phyloP scores from a whole-genome alignment of 2,797 vertebrate species.

The Calcarius lapponicus region DNA sequence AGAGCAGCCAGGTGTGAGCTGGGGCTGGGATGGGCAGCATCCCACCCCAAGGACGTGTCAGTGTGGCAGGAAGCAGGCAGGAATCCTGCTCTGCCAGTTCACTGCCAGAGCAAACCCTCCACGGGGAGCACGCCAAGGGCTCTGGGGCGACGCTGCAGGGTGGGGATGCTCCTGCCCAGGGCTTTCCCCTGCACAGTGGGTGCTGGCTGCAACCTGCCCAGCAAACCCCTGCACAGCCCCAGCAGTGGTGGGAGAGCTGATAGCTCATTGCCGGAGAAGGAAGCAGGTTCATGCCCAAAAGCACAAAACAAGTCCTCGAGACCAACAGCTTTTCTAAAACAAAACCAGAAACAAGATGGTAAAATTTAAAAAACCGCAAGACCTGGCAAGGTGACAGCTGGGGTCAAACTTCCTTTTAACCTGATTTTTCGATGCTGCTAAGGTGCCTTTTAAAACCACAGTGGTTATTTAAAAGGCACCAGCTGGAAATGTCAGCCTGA shows the following conservation, averaged over 20 bases:
- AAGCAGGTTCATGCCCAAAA: background rate
- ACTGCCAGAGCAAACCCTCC: background rate
- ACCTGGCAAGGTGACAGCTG: background rate
- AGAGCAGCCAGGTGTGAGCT: background rate
- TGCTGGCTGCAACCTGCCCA: background rate
- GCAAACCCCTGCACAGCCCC: background rate
- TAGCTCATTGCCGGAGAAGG: background rate
- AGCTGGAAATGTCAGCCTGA: background rate
- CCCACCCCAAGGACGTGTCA: fast-evolving
- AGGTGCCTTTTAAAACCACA: constrained; percentile 20
- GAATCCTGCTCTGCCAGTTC: constrained; percentile 23
- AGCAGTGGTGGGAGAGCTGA: background rate
- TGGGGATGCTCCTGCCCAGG: background rate
- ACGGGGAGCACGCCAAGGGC: background rate
- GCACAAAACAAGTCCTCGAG: background rate
- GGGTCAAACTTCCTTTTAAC: constrained; percentile 43
- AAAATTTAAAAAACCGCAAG: background rate
- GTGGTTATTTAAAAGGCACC: background rate
- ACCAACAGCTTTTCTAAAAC: background rate
- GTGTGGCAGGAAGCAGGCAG: background rate
- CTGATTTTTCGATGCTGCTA: constrained; percentile 22
- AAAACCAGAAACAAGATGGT: background rate
- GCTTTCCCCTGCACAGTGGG: fast-evolving
- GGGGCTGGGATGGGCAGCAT: fast-evolving
- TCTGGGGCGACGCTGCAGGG: background rate